These are phyloP conservation scores for Panagrolaimus sp. DNA, from an alignment of 1,140 invertebrate genomes.

Conservation along the genomic window DNA sequence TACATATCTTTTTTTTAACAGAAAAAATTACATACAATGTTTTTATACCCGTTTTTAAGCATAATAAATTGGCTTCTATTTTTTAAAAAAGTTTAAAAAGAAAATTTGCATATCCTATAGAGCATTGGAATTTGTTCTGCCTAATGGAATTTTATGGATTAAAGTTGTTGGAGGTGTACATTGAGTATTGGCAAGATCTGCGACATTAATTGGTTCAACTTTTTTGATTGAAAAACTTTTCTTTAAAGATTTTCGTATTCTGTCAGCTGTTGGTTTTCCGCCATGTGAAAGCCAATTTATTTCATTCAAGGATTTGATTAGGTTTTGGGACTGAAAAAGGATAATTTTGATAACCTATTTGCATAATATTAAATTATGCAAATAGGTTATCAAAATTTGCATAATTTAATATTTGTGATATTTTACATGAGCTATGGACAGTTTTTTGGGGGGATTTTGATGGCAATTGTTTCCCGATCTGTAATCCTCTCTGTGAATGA, in stretches of 20 bases:
- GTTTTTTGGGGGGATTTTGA: too few relatives aligned
- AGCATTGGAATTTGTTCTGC: conserved; percentile 44
- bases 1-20: too few relatives aligned
- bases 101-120: conserved; percentile 15
- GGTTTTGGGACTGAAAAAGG: conserved; percentile 34
- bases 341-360: conserved; percentile 9
- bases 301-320: conserved; percentile 37
- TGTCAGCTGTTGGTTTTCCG: conserved; percentile 17
- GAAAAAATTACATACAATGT: too few relatives aligned
- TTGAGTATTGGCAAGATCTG: conserved; percentile 35
- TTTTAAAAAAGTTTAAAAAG: too few relatives aligned
- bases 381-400: too few relatives aligned
- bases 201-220: conserved; percentile 24
- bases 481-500: too few relatives aligned
- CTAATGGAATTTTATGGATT: conserved; percentile 50
- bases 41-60: too few relatives aligned
- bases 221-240: conserved; percentile 18
- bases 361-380: background rate
- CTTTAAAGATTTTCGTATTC: conserved; percentile 19
- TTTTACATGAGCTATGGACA: too few relatives aligned
- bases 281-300: conserved; percentile 15
- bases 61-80: too few relatives aligned
- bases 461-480: too few relatives aligned
- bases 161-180: conserved; percentile 33
- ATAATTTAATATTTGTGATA: too few relatives aligned